Evolutionary conservation across 2,888 invertebrate species (phyloP), one percentile per base, ranked within the genome.

Genomic region (Tupiocoris notatus): DNA sequence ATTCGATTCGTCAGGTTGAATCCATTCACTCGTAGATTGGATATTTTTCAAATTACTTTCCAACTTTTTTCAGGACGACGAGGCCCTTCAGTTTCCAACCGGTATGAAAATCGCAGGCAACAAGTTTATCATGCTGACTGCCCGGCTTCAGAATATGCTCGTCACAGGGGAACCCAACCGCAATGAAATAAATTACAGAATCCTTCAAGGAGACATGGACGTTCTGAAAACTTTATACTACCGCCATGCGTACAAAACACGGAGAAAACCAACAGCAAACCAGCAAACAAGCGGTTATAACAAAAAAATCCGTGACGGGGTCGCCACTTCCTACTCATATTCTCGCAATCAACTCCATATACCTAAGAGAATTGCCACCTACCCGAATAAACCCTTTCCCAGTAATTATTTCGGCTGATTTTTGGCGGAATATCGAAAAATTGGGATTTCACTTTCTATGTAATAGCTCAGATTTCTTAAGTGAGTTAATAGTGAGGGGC

Each of bases 71-170:
- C 25, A 77, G 77, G 75, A 77, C 21, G 65, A 67, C 16, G 75
- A 74, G 21, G 67, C 62, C 23, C 75, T 77, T 3, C 77, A 77
- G 64, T 77, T 77, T 58, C 75, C 75, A n/a, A 75, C 75, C 12
- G 77, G 77, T 2, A 75, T 77, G 75, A 77, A 77, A 64, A 75
- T 77, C 1, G 24, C 70, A 1, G 75, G 68, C 2, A 59, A 64
- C 2, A 75, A 67, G 9, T 63, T 77, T 20, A 56, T 77, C 17
- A 73, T 77, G 63, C 54, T 74, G 56, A 75, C 77, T 20, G 56
- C 77, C 0, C 23, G 77, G 23, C 75, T 77, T 17, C 77, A 77
- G 65, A 77, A 77, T 39, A 61, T 77, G 62, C 61, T 77, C 24
- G 74, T 67, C 1, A 75, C 64, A 18, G 74, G 70, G 9, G 58